Base-by-base conservation (phyloP, 2,888 invertebrate genomes). In the Stenodera caucasica region DNA sequence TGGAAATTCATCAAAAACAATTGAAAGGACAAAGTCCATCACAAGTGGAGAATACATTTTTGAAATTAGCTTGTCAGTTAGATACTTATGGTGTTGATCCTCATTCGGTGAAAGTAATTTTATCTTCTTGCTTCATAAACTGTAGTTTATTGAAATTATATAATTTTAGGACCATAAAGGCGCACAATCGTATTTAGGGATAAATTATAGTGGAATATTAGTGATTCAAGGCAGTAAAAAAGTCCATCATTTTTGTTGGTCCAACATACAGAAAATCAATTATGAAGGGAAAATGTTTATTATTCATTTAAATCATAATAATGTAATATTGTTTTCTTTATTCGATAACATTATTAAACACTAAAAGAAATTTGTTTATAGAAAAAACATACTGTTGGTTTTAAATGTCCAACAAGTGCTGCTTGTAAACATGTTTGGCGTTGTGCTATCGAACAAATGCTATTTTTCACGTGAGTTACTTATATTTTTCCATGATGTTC, bases 21-120 rank as follows among this genome's bases (percentile, higher is more conserved):
- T 86, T 97, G 52, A 89, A 93, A 68, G 94, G 93, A 50, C 91
- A 94, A 82, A 88, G 91, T 53, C 90, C 94, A 2, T 89, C 91
- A 57, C 92, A 93, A 73, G 92, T 95, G 0, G 97, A 98, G 82
- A 88, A 89, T 61, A 88, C 90, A 70, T 98, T 98, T 81, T 86
- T 98, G 73, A 91, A 91, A 80, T 91, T 95, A 73, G 94, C 96
- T 45, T 90, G 93, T 69, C 89, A 91, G 67, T 84, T 98, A 59
- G 98, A 98, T 80, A 97, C 98, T 0, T 98, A 98, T 77, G 98
- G 98, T 26, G 93, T 98, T 33, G 98, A 98, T 82, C 98, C 98
- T 9, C 96, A 98, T 84, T 94, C 96, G 61, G 98, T 98, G 30
- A 98, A 98, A 87, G 94, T 94, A 79, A 74, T 72, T 32, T 32